These are phyloP conservation scores for Episyrphus balteatus DNA, from an alignment of 1,140 invertebrate species.

Conservation along the genomic window DNA sequence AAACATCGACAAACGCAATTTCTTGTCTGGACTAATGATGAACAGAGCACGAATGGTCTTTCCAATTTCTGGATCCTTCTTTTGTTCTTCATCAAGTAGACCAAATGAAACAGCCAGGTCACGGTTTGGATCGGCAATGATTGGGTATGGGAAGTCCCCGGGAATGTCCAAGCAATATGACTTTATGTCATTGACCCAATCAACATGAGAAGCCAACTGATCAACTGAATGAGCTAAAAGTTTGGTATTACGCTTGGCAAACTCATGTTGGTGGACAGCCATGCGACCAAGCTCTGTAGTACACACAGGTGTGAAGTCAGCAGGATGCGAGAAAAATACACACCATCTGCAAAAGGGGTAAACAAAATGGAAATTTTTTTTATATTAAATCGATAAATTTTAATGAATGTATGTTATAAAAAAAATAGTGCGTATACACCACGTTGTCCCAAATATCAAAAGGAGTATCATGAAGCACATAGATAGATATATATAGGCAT, in stretches of 20 bases:
- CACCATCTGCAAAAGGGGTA: slow-evolving; percentile 52
- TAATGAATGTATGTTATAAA: too few species aligned
- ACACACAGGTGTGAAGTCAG: slow-evolving; percentile 84
- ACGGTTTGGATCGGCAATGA: slow-evolving; percentile 70
- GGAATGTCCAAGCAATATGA: slow-evolving; percentile 51
- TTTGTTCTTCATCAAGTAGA: slow-evolving; percentile 72
- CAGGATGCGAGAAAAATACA: slow-evolving; percentile 78
- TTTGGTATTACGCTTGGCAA: slow-evolving; percentile 64
- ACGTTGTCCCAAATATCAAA: too few species aligned
- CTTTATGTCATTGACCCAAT: slow-evolving; percentile 70
- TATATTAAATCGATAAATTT: too few species aligned
- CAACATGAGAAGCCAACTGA: slow-evolving; percentile 55
- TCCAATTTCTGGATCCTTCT: slow-evolving; percentile 46
- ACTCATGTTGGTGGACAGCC: slow-evolving; percentile 57
- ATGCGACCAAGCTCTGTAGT: slow-evolving; percentile 76
- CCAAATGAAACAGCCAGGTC: slow-evolving; percentile 62
- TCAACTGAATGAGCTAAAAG: slow-evolving; percentile 74
- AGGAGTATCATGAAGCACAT: too few species aligned
- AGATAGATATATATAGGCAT: too few species aligned
- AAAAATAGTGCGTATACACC: too few species aligned
- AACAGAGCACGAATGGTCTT: slow-evolving; percentile 71
- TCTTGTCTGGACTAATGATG: slow-evolving; percentile 72
- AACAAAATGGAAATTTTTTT: too few species aligned
- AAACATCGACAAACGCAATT: slow-evolving; percentile 60
- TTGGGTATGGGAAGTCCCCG: slow-evolving; percentile 64